Percentiles rank a stretch among this genome's conserved stretches.
Conservation (phyloP, 1,140 invertebrate genomes). For the Diachasmimorpha longicaudata region DNA sequence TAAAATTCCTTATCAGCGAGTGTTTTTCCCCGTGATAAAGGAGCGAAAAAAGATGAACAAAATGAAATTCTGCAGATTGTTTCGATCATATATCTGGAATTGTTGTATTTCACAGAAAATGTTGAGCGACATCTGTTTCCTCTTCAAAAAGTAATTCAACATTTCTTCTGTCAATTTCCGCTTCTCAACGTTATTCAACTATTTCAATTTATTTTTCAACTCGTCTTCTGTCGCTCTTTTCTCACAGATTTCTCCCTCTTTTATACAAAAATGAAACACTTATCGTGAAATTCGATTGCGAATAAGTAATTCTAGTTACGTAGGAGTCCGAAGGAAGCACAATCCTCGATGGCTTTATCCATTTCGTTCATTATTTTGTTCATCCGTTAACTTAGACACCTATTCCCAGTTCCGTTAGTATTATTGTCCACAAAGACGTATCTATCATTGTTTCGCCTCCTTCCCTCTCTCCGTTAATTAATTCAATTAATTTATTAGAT, state of each 20-base stretch:
- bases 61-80: neutral
- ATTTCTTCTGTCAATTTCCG: no score
- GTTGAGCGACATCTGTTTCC: no score
- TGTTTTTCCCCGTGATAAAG: neutral
- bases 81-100: no score
- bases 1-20: neutral
- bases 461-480: neutral
- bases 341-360: conserved; percentile 20
- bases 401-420: conserved; percentile 20
- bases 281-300: conserved; percentile 18
- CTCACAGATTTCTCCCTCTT: neutral
- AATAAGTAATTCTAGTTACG: conserved; percentile 15
- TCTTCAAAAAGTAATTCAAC: no score
- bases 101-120: no score
- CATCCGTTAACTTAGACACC: conserved; percentile 13
- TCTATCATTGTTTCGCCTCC: conserved; percentile 8
- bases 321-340: conserved; percentile 25
- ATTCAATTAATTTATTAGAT: conserved; percentile 18
- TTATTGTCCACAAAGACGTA: conserved; percentile 35
- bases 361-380: conserved; percentile 11
- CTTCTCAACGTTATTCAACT: no score
- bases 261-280: conserved; percentile 1
- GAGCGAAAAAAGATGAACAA: neutral
- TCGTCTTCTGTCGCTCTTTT: neutral
- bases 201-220: neutral